Evolutionary conservation across 2,113 vertebrate genomes (phyloP).

Genomic region (Jacana jacana): DNA sequence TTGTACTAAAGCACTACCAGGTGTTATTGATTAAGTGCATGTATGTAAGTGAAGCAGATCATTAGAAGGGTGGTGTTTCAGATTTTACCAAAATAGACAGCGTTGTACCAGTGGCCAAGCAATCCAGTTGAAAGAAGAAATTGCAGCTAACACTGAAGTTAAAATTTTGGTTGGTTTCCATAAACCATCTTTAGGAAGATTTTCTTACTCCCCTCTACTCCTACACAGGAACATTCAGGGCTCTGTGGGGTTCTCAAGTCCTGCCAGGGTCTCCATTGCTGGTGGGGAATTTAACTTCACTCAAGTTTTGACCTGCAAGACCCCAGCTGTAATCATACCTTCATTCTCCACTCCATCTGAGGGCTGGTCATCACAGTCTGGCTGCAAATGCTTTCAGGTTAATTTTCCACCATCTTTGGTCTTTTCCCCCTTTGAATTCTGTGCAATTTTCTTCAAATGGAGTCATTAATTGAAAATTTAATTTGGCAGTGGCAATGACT

Average conservation of each 20-base stretch:
- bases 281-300: background rate
- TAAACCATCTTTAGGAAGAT: background rate
- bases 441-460: background rate
- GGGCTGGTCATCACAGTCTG: background rate
- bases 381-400: background rate
- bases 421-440: background rate
- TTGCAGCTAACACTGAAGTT: background rate
- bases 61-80: background rate
- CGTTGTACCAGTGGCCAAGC: background rate
- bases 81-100: background rate
- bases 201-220: background rate
- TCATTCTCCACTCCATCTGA: background rate
- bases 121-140: background rate
- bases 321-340: background rate
- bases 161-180: background rate
- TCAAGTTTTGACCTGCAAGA: background rate
- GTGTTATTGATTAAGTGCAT: background rate
- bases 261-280: too few species aligned
- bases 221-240: accelerated
- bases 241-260: background rate
- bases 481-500: background rate
- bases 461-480: background rate
- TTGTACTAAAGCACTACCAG: background rate
- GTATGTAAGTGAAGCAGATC: background rate
- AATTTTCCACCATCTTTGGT: background rate